Base-by-base conservation (phyloP, 2,888 invertebrate species). In the Cephus spinipes region DNA sequence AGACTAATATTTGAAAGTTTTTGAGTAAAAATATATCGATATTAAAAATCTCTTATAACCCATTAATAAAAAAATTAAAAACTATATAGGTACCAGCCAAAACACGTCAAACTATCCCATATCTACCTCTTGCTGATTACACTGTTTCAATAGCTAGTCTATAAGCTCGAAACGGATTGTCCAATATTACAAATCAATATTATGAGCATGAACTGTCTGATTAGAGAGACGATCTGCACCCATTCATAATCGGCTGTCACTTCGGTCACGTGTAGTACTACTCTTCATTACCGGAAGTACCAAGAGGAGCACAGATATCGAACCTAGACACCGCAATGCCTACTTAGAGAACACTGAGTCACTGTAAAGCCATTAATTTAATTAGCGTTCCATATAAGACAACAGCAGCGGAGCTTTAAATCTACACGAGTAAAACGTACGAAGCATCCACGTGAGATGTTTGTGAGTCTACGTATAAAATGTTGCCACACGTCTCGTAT, bases 351-450 rank as follows among this genome's bases (percentile, higher is more conserved):
- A 76, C 33, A 77, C 80, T 79, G 83, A 84, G 84, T 83, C 81
- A 81, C 82, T 76, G 73, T 73, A 73, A 80, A 79, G 81, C 80
- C 85, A 85, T 85, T 85, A 85, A 83, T 81, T 85, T 85, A 86
- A 85, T 86, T 86, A 85, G 82, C 76, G 76, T 79, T 83, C 80
- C 78, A 86, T 85, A 83, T 55, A 55, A 55, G 55, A 23, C 23
- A 55, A 6, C 55, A 55, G 9, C 55, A 55, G 55, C 55, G 15
- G 2, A 6, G 40, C 23, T 55, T 55, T 55, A 55, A 6, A 15
- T 40, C 4, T 15, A 77, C 73, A 73, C 79, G 73, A 79, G 79
- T 23, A 23, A 55, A 1, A 6, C 40, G 15, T 55, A 55, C 40
- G 6, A 23, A 55, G 55, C 23, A 55, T 55, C 23, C 15, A 55